Percentiles rank a stretch among this genome's conserved stretches.
Conservation (phyloP, 1,140 invertebrate species). For the Drosophila bipectinata region DNA sequence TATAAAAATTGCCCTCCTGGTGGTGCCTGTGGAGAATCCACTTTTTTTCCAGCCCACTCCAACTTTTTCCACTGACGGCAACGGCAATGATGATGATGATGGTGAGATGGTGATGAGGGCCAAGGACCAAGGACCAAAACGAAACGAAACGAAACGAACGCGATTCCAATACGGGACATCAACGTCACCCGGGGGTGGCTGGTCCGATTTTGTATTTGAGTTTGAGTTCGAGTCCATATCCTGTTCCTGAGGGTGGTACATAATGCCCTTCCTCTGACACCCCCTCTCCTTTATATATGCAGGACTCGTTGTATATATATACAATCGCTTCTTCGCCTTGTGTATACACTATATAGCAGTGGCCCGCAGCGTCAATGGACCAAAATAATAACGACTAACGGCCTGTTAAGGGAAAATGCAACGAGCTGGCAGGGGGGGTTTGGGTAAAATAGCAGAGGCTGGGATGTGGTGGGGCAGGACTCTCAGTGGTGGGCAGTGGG, state of each 20-base stretch:
- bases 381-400: constrained; percentile 83
- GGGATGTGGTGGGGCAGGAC: constrained; percentile 21
- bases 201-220: constrained; percentile 11
- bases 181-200: constrained; percentile 76
- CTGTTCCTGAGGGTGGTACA: constrained; percentile 59
- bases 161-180: constrained; percentile 83
- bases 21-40: constrained; percentile 64
- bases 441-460: constrained; percentile 2
- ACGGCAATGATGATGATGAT: constrained; percentile 21
- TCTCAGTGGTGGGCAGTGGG: neutral
- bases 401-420: constrained; percentile 80
- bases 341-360: constrained; percentile 57
- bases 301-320: constrained; percentile 30
- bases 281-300: constrained; percentile 5
- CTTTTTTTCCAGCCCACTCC: constrained; percentile 10
- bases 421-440: constrained; percentile 19
- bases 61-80: neutral
- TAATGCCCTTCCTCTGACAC: constrained; percentile 49
- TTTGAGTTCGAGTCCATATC: constrained; percentile 28
- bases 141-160: constrained; percentile 63
- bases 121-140: constrained; percentile 9
- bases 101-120: constrained; percentile 7
- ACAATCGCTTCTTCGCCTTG: constrained; percentile 34
- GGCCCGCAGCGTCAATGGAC: constrained; percentile 83
- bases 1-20: constrained; percentile 83